Conservation (phyloP, 2,797 vertebrate genomes). For the Peromyscus nudipes region DNA sequence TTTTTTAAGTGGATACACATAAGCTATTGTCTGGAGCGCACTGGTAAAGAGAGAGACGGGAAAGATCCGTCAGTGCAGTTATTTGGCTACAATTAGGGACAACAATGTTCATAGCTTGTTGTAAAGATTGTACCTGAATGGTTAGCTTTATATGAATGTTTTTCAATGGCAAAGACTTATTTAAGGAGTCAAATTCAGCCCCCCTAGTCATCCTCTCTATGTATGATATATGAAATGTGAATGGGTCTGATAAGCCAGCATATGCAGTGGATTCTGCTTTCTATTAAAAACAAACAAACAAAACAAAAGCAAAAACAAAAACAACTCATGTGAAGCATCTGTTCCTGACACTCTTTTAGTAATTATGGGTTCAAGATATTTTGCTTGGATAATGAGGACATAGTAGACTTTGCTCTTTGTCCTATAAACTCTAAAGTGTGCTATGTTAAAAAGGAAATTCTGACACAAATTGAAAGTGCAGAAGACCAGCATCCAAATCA, state of each 20-base stretch:
- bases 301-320: too few species aligned
- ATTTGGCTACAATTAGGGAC: too few species aligned
- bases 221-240: not conserved
- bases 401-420: not conserved
- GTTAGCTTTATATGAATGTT: not conserved
- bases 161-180: not conserved
- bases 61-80: not conserved
- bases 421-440: not conserved
- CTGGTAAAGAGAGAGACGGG: not conserved
- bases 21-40: not conserved
- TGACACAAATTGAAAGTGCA: not conserved
- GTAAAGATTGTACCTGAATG: not conserved
- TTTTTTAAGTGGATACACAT: not conserved
- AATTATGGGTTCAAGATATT: not conserved
- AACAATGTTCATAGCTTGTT: not conserved
- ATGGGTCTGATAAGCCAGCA: not conserved
- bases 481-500: not conserved
- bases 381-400: not conserved
- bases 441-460: not conserved
- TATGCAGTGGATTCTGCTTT: not conserved
- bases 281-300: too few species aligned
- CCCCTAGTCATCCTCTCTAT: not conserved
- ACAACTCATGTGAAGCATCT: not conserved
- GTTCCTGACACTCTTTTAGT: not conserved
- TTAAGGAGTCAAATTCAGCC: not conserved